phyloP scores from a whole-genome alignment of 1,140 invertebrate species.

The Drosophila sucinea region DNA sequence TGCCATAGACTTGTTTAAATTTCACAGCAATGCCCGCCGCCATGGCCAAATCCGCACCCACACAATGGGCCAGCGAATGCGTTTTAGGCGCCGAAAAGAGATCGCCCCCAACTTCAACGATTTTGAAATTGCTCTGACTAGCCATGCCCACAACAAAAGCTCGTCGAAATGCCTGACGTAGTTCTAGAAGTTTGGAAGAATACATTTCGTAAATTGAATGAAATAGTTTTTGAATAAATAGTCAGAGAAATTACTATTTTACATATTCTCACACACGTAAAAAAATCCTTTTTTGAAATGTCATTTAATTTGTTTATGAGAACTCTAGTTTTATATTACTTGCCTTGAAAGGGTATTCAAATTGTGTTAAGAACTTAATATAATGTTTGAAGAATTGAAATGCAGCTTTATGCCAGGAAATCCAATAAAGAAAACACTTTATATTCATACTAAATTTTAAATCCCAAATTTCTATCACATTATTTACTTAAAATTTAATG shows the following conservation, averaged over 20 bases:
- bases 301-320: no score
- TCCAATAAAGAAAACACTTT: no score
- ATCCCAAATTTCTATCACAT: no score
- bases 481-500: no score
- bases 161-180: slow-evolving; percentile 54
- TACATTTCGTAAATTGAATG: slow-evolving; percentile 36
- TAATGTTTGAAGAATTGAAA: no score
- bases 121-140: slow-evolving; percentile 23
- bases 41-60: slow-evolving; percentile 86
- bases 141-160: slow-evolving; percentile 61
- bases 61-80: slow-evolving; percentile 86
- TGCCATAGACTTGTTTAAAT: slow-evolving; percentile 83
- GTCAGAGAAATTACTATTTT: not conserved
- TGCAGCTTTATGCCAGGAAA: no score
- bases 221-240: slow-evolving; percentile 2
- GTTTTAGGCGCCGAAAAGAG: slow-evolving; percentile 85
- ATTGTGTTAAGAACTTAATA: no score
- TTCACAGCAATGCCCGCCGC: slow-evolving; percentile 86
- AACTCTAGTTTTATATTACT: no score
- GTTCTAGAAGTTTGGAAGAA: slow-evolving; percentile 65
- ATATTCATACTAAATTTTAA: no score
- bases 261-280: no score
- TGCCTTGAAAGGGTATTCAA: no score
- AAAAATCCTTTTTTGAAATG: no score
- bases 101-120: slow-evolving; percentile 84